These are phyloP conservation scores for Dynastes tityus DNA, from an alignment of 2,888 invertebrate genomes.

Conservation along the genomic window DNA sequence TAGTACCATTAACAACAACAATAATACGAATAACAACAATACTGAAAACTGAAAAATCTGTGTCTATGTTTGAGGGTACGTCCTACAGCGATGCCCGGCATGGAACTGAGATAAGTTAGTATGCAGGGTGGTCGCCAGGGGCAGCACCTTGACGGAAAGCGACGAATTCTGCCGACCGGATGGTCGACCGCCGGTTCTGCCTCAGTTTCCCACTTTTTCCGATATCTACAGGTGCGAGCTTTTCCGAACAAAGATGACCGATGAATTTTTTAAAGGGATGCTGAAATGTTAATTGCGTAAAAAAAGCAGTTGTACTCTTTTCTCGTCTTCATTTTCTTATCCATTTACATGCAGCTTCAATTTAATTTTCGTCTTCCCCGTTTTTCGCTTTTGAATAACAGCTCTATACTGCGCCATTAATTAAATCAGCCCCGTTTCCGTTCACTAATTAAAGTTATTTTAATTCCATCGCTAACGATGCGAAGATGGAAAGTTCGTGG, in stretches of 20 bases:
- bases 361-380: background rate
- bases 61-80: constrained; percentile 28
- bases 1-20: constrained; percentile 10
- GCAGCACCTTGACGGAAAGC: constrained; percentile 56
- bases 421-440: background rate
- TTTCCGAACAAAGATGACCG: constrained; percentile 34
- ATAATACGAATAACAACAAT: constrained; percentile 5
- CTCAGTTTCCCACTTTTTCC: constrained; percentile 37
- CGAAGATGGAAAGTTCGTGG: too few relatives aligned
- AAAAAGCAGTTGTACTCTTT: constrained; percentile 3
- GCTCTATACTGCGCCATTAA: background rate
- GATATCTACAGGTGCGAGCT: constrained; percentile 50
- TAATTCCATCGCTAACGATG: background rate
- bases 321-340: background rate
- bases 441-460: constrained; percentile 1
- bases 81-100: constrained; percentile 43
- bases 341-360: background rate
- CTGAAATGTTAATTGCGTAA: constrained; percentile 31
- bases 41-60: constrained; percentile 39
- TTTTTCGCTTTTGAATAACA: background rate
- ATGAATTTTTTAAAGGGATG: constrained; percentile 33
- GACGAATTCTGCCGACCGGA: constrained; percentile 56
- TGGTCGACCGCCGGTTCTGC: constrained; percentile 41
- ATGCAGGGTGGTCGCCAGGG: constrained; percentile 53
- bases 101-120: constrained; percentile 51